Evolutionary conservation across 1,140 invertebrate genomes (phyloP), one percentile per base, ranked within the genome.

Genomic region (Trichomalopsis sarcophagae): DNA sequence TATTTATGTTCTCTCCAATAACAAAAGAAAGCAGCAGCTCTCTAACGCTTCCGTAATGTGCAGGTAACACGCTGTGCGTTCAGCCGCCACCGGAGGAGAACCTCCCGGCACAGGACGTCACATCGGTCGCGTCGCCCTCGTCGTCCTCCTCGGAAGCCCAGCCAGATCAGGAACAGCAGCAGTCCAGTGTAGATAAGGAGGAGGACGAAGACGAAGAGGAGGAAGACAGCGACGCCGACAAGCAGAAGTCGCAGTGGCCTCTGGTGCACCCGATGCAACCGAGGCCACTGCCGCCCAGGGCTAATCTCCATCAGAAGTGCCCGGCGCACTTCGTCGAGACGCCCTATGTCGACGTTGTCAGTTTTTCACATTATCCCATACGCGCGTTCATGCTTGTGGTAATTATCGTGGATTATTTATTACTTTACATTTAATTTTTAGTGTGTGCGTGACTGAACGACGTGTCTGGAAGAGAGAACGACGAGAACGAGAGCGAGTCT

Each of bases 241-340:
- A 82, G 33, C 75, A 30, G 27, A 36, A 89, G 30, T 87, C 88
- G 55, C 89, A 89, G 69, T 91, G 91, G 91, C 88, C 91, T 14
- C 83, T 85, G 30, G 55, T 83, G 2, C 86, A 89, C 73, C 86
- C 89, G 36, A 78, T 90, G 73, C 88, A 91, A 74, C 85, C 89
- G 71, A 87, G 87, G 75, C 88, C 90, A 71, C 88, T 89, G 78
- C 86, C 89, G 1, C 87, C 88, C 3, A 86, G 84, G 86, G 82
- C 85, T n/a, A 90, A 89, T 83, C 86, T 89, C 23, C 90, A 90
- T 89, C 90, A 88, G 76, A 90, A 92, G 62, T 94, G 87, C 93
- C 95, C 91, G 87, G 93, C 74, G 86, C 94, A 93, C 84, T 94
- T 94, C 86, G 90, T 92, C 55, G 89, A 94, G 86, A 92, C 91